Percentiles rank a stretch among this genome's conserved stretches.
Conservation (phyloP, 2,113 vertebrate genomes). For the Atractosteus spatula region DNA sequence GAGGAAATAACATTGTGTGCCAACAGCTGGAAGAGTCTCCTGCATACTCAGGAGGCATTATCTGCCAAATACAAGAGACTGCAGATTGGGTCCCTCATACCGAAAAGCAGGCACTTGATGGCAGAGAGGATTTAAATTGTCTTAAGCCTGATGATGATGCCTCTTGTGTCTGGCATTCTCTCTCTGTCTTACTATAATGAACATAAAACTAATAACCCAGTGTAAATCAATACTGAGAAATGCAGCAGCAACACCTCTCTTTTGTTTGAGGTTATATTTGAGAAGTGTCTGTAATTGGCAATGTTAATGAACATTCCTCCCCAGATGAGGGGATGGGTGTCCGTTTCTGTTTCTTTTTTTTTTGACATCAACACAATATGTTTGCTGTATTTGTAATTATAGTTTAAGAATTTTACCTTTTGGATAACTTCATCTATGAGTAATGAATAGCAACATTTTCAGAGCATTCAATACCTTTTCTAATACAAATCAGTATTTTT, state of each 20-base stretch:
- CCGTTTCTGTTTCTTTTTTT: not conserved
- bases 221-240: not conserved
- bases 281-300: not conserved
- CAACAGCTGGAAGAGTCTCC: not conserved
- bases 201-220: not conserved
- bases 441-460: too few species aligned
- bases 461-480: too few species aligned
- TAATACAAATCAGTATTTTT: too few species aligned
- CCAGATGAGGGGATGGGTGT: slow-evolving; percentile 28
- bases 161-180: not conserved
- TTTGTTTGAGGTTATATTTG: not conserved
- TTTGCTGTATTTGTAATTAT: too few species aligned
- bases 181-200: not conserved
- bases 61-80: not conserved
- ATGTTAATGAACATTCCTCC: slow-evolving; percentile 14
- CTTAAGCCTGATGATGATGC: not conserved
- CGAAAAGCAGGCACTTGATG: not conserved
- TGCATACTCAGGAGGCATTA: not conserved
- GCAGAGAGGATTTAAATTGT: not conserved
- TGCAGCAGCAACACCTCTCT: not conserved
- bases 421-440: too few species aligned
- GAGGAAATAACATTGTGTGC: not conserved
- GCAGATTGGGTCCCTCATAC: not conserved
- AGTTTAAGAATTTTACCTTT: too few species aligned
- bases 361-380: not conserved